A percentile compares a stretch with the other conserved stretches of the same genome.
Conservation (phyloP, 53 echinoderm and acorn worm species). For the Holothuria scabra region DNA sequence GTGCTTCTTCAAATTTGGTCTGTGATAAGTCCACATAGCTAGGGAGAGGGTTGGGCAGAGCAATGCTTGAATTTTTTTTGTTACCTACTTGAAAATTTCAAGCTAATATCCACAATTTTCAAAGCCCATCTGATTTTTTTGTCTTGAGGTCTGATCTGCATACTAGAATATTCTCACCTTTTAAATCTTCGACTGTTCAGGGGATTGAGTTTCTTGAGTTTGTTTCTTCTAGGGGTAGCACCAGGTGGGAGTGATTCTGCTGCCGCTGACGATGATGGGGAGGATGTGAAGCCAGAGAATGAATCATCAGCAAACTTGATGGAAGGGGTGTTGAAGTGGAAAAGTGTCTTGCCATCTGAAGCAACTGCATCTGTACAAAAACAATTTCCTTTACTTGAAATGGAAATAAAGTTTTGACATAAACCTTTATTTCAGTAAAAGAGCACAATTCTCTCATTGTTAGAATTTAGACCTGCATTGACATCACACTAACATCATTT, state of each 20-base stretch:
- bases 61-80: too few species aligned
- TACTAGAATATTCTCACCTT: slow-evolving; percentile 50
- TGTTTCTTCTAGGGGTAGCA: slow-evolving; percentile 53
- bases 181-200: slow-evolving; percentile 84
- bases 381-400: not conserved
- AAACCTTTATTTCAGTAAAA: too few species aligned
- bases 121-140: too few species aligned
- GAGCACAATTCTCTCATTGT: too few species aligned
- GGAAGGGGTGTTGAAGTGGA: slow-evolving; percentile 83
- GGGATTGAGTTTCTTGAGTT: slow-evolving; percentile 68
- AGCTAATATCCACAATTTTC: too few species aligned
- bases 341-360: slow-evolving; percentile 83
- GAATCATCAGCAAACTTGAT: slow-evolving; percentile 98
- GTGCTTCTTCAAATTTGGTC: too few species aligned
- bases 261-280: slow-evolving; percentile 49
- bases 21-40: too few species aligned
- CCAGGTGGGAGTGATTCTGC: slow-evolving; percentile 5
- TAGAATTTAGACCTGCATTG: too few species aligned
- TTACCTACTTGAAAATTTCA: too few species aligned
- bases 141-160: too few species aligned
- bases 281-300: slow-evolving; percentile 76
- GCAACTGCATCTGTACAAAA: slow-evolving; percentile 73
- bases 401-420: not conserved
- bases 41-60: too few species aligned
- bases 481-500: too few species aligned